These are phyloP conservation scores for Hecatera dysodea DNA, from an alignment of 2,888 invertebrate genomes.

Conservation along the genomic window DNA sequence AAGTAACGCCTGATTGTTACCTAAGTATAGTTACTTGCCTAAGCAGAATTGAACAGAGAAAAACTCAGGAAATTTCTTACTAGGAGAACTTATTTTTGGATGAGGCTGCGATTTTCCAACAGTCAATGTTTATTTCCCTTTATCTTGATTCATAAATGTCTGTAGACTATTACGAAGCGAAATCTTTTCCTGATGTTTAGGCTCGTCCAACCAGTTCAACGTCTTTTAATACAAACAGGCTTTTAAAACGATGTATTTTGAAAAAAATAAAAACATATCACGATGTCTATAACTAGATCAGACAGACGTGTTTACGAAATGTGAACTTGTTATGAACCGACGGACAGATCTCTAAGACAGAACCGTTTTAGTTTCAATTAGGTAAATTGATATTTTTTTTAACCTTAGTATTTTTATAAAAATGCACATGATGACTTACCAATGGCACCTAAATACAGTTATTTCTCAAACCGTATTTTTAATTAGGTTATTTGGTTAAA, in stretches of 20 bases:
- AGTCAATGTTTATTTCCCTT: neutral
- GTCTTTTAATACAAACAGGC: slow-evolving; percentile 3
- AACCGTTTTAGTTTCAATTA: slow-evolving; percentile 1
- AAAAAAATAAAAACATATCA: neutral
- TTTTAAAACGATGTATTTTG: neutral
- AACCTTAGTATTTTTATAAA: too few species aligned
- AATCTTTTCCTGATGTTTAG: neutral
- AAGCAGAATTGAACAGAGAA: too few species aligned
- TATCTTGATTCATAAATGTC: neutral
- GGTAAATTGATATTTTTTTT: too few species aligned
- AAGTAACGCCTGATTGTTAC: too few species aligned
- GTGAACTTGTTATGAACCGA: slow-evolving; percentile 2
- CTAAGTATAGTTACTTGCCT: too few species aligned
- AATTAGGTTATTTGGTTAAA: slow-evolving; percentile 14
- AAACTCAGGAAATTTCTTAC: too few species aligned
- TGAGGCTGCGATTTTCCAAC: neutral
- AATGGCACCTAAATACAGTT: neutral
- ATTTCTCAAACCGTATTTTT: slow-evolving; percentile 12
- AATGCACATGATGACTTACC: slow-evolving; percentile 23
- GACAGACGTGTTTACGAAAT: slow-evolving; percentile 15
- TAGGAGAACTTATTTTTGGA: neutral
- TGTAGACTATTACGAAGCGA: neutral
- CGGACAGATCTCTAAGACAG: slow-evolving; percentile 6
- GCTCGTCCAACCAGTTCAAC: neutral
- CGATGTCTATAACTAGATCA: slow-evolving; percentile 5